Evolutionary conservation across 2,113 vertebrate species (phyloP).

Genomic region (Macaca mulatta): DNA sequence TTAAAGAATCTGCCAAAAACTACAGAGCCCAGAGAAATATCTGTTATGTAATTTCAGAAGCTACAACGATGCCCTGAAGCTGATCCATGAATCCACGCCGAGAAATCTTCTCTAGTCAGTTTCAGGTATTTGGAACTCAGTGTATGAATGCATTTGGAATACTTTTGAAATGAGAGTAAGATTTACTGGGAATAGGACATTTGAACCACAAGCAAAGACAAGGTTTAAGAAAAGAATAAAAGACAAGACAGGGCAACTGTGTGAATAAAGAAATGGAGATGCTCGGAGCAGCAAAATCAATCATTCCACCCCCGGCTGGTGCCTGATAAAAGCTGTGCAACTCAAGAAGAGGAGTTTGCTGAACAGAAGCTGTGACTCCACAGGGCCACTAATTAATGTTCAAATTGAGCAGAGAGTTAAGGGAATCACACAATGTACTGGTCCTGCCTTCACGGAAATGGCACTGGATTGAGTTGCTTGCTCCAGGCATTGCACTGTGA

Average conservation of each 20-base stretch:
- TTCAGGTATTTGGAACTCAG: not conserved
- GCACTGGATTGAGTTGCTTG: not conserved
- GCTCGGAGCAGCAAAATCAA: not conserved
- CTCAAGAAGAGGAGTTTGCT: not conserved
- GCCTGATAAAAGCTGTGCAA: not conserved
- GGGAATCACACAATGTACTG: not conserved
- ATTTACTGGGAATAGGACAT: not conserved
- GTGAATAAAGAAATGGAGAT: not conserved
- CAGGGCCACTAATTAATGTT: fast-evolving
- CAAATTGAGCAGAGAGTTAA: not conserved
- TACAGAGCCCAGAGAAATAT: not conserved
- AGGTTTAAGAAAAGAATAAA: too few species aligned
- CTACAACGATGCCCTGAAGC: not conserved
- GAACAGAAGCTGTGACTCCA: not conserved
- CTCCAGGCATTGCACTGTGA: not conserved
- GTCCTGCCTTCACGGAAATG: not conserved
- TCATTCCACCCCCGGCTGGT: not conserved
- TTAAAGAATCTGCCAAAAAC: not conserved
- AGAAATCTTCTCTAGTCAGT: not conserved
- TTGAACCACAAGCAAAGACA: not conserved
- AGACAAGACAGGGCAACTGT: not conserved
- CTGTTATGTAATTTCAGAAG: not conserved
- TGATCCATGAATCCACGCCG: not conserved
- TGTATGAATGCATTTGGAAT: not conserved
- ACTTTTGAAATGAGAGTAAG: not conserved